These are phyloP conservation scores for Muricea muricata DNA, from an alignment of 92 coral and sea anemone species.

Conservation along the genomic window DNA sequence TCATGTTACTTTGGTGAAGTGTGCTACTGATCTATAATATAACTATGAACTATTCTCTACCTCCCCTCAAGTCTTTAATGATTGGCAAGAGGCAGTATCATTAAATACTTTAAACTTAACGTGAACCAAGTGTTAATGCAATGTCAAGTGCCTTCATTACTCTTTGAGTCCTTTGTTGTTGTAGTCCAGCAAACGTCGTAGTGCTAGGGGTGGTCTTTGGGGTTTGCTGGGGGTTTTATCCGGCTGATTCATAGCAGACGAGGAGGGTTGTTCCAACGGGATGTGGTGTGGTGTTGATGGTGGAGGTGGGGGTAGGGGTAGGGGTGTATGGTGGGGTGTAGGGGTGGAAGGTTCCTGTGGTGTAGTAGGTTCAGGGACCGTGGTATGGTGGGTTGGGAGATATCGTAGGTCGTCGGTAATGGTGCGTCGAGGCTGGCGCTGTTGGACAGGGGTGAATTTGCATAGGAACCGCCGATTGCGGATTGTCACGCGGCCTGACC, in stretches of 20 bases:
- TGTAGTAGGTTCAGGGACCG: background rate
- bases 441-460: background rate
- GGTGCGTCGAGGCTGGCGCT: background rate
- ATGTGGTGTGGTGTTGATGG: background rate
- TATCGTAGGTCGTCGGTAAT: conserved; percentile 5
- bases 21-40: background rate
- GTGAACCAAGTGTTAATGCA: background rate
- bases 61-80: conserved; percentile 16
- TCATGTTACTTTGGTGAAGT: background rate
- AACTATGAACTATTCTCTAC: background rate
- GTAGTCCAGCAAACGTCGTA: conserved; percentile 9
- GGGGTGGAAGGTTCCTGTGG: background rate
- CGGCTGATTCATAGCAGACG: no score
- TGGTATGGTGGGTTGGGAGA: background rate
- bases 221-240: background rate
- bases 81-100: background rate
- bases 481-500: conserved; percentile 5
- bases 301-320: background rate
- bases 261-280: background rate
- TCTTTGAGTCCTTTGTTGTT: conserved; percentile 36
- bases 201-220: conserved; percentile 14
- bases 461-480: conserved; percentile 10
- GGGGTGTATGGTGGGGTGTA: no score
- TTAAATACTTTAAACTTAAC: background rate
- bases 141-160: background rate